phyloP scores from a whole-genome alignment of 2,888 invertebrate genomes.

The Hypomecis atomaria region DNA sequence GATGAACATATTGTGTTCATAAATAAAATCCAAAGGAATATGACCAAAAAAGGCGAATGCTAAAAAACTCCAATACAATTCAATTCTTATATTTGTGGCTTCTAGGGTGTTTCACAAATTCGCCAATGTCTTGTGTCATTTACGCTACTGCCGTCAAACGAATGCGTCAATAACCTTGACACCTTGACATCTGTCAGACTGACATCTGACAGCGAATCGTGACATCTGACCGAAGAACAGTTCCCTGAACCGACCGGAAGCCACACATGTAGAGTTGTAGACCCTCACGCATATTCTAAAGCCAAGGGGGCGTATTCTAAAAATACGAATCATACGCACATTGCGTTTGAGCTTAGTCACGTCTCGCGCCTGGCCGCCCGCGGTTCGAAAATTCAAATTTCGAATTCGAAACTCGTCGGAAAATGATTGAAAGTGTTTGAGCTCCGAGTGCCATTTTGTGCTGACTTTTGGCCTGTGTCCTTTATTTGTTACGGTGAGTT shows the following conservation, averaged over 20 bases:
- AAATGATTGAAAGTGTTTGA: constrained; percentile 46
- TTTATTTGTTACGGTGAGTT: constrained; percentile 36
- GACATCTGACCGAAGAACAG: constrained; percentile 43
- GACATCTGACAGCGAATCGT: constrained; percentile 31
- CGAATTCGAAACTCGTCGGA: constrained; percentile 41
- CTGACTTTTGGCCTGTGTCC: constrained; percentile 20
- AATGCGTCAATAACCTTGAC: constrained; percentile 19
- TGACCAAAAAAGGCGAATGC: too few relatives aligned
- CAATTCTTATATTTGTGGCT: too few relatives aligned
- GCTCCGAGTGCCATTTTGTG: constrained; percentile 28
- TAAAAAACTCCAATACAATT: too few relatives aligned
- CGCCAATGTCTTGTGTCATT: too few relatives aligned
- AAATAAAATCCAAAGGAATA: too few relatives aligned
- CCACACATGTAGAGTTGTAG: constrained; percentile 53
- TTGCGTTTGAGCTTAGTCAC: constrained; percentile 66
- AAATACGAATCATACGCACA: constrained; percentile 70
- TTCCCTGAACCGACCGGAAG: constrained; percentile 71
- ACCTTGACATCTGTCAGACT: constrained; percentile 35
- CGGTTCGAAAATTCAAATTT: constrained; percentile 49
- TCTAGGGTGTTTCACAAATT: too few relatives aligned
- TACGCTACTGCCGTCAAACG: too few relatives aligned
- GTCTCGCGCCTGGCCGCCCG: constrained; percentile 57
- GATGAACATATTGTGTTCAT: too few relatives aligned
- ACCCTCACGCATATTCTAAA: constrained; percentile 53
- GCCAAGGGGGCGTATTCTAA: constrained; percentile 81